Evolutionary conservation across 2,113 vertebrate species (phyloP).

Genomic region (Eudyptes chrysolophus): DNA sequence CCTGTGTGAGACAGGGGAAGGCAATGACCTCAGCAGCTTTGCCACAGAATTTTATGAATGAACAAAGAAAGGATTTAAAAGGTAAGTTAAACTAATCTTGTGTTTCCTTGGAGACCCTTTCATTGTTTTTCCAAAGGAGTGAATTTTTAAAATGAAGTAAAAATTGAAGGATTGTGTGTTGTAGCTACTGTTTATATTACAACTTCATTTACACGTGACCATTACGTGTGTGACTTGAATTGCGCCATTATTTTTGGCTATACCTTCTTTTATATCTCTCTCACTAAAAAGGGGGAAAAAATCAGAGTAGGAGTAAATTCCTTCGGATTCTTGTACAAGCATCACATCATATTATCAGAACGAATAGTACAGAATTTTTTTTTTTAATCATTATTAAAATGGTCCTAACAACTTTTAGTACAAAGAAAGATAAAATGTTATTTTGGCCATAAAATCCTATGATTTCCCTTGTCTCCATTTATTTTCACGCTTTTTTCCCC

Average conservation of each 20-base stretch:
- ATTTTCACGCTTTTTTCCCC: not conserved
- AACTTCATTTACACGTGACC: not conserved
- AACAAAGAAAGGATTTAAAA: slow-evolving; percentile 74
- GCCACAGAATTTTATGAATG: slow-evolving; percentile 69
- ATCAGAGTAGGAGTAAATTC: not conserved
- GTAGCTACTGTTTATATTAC: slow-evolving; percentile 45
- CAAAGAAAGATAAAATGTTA: not conserved
- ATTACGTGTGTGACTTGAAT: not conserved
- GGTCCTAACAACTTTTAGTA: not conserved
- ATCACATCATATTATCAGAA: not conserved
- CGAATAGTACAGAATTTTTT: not conserved
- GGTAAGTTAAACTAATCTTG: slow-evolving; percentile 44
- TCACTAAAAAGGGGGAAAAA: not conserved
- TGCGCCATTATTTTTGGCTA: not conserved
- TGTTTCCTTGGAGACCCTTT: not conserved
- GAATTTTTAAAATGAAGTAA: slow-evolving; percentile 6
- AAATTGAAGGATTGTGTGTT: not conserved
- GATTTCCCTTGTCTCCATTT: not conserved
- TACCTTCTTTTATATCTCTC: not conserved
- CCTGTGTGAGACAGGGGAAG: slow-evolving; percentile 40
- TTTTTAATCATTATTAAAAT: not conserved
- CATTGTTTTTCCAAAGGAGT: slow-evolving; percentile 47
- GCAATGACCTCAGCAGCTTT: slow-evolving; percentile 48
- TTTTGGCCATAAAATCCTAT: not conserved
- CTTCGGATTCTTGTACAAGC: not conserved